Evolutionary conservation across 1,140 invertebrate species (phyloP), one percentile per base, ranked within the genome.

Genomic region (Drosophila chauvacae): DNA sequence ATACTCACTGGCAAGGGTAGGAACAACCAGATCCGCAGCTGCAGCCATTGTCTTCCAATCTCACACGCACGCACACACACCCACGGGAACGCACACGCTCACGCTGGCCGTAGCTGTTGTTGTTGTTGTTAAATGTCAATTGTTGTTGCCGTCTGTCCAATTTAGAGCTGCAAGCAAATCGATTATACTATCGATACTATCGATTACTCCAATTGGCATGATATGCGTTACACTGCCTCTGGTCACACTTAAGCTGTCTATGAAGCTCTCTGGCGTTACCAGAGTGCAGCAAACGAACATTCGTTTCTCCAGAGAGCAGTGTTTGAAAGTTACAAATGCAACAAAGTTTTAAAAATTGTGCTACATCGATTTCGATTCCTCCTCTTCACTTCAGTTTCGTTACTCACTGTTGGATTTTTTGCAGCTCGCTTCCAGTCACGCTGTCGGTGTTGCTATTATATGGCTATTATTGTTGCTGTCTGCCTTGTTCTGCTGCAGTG

Each of bases 41-140:
- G 82, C 86, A 92, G 91, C 91, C 91, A 92, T 92, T 86, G 87
- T 88, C 91, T 91, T 87, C 90, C 88, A 91, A 92, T 91, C 77
- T 80, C 86, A 85, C 61, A 81, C 77, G 69, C 69, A 79, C 74
- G 76, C 73, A 75, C 73, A 74, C 57, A 75, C 50, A 56, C 53
- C 35, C 33, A 55, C 33, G 53, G 50, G 44, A 63, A 56, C 59
- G 74, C 39, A 73, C 60, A 75, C 72, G 60, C 58, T 60, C 58
- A 51, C 42, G 65, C 33, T 45, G 11, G 20, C 42, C 57, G 56
- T 56, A 26, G 47, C 18, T 71, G 64, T 68, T 77, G 62, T 66
- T 76, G 48, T 77, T 77, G 48, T 77, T 76, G 55, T 26, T 47
- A 55, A 10, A 4, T 55, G 20, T 23, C 53, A 55, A 55, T 55